Evolutionary conservation across 2,888 invertebrate species (phyloP).

Genomic region (Oxytorus armatus): DNA sequence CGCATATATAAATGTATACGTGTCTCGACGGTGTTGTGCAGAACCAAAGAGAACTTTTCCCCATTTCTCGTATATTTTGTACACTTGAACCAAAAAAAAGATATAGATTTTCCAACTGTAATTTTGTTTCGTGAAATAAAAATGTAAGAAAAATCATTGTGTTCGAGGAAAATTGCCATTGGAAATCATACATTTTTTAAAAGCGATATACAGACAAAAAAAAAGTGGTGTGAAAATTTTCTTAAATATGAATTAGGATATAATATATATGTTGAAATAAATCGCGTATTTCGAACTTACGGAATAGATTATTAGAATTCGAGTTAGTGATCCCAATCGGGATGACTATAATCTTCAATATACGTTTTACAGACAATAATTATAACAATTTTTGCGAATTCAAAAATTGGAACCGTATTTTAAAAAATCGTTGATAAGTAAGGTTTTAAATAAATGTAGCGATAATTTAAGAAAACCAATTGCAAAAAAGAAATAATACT

Average conservation of each 20-base stretch:
- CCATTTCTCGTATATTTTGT: slow-evolving; percentile 7
- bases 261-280: slow-evolving; percentile 28
- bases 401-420: too few relatives aligned
- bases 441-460: too few relatives aligned
- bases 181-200: not conserved
- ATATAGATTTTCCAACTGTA: not conserved
- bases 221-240: not conserved
- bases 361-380: too few relatives aligned
- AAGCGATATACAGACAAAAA: too few relatives aligned
- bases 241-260: slow-evolving; percentile 10
- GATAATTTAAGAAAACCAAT: not conserved
- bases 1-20: too few relatives aligned
- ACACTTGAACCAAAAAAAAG: slow-evolving; percentile 17
- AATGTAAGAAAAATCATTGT: not conserved
- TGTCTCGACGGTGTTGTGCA: slow-evolving; percentile 10
- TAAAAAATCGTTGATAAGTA: too few relatives aligned
- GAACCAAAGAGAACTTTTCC: slow-evolving; percentile 34
- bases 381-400: too few relatives aligned
- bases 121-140: not conserved
- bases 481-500: not conserved
- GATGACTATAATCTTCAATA: too few relatives aligned
- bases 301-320: slow-evolving; percentile 81
- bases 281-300: slow-evolving; percentile 67
- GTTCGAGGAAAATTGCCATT: not conserved
- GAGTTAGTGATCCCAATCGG: too few relatives aligned